These are phyloP conservation scores for Bergia puertoricense DNA, from an alignment of 92 coral and sea anemone species.

Conservation along the genomic window DNA sequence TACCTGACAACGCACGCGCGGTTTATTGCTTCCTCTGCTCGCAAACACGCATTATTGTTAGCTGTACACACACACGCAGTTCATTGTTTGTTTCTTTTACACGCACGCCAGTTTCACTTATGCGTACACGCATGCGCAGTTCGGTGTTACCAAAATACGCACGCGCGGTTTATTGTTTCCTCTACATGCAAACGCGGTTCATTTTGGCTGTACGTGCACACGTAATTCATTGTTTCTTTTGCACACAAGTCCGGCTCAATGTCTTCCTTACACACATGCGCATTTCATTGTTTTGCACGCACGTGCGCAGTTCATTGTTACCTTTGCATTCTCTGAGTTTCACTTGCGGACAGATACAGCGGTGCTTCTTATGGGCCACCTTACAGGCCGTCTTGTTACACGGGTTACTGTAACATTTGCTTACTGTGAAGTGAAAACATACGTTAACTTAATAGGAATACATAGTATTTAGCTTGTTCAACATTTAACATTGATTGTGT, in stretches of 20 bases:
- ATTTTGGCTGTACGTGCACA: neutral
- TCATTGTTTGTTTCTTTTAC: too few relatives aligned
- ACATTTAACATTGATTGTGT: too few relatives aligned
- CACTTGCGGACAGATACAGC: conserved; percentile 33
- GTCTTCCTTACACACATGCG: neutral
- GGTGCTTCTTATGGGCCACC: neutral
- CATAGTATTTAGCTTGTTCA: neutral
- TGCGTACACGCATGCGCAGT: too few relatives aligned
- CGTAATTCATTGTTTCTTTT: neutral
- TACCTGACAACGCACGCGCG: too few relatives aligned
- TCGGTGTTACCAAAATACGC: too few relatives aligned
- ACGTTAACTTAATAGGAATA: neutral
- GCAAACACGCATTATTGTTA: too few relatives aligned
- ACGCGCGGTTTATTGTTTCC: too few relatives aligned
- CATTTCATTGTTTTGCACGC: neutral
- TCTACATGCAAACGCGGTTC: too few relatives aligned
- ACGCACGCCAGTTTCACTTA: too few relatives aligned
- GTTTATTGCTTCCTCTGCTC: too few relatives aligned
- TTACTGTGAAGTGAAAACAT: neutral
- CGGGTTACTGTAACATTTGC: conserved; percentile 16
- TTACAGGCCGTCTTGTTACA: conserved; percentile 34
- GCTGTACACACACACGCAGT: too few relatives aligned
- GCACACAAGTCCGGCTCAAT: too few relatives aligned
- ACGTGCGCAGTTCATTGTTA: neutral
- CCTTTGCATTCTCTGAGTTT: conserved; percentile 24